Base-by-base conservation (phyloP, 2,113 vertebrate species). In the Ochotona curzoniae region DNA sequence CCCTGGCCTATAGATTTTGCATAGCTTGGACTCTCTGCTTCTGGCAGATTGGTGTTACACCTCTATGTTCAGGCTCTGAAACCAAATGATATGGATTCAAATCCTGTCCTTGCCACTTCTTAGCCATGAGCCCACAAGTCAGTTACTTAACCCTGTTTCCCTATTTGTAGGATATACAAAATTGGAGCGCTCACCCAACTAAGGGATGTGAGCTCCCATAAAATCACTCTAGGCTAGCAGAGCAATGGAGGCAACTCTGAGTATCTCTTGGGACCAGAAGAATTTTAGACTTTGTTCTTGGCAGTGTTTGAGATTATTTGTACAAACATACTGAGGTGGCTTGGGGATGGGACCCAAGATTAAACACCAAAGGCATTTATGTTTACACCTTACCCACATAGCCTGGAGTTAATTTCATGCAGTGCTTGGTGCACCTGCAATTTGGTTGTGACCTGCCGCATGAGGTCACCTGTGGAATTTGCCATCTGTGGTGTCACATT, bases 141-240 rank as follows among this genome's bases (percentile, higher is more conserved):
- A 61, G 4, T 51, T 32, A 12, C 1, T 1, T 14, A n/a, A 20
- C 21, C 9, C n/a, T 11, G 0, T 82, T 23, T 32, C 5, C 35
- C n/a, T 26, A 6, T 63, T 13, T 28, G 12, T 67, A 14, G 0
- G 10, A 7, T 12, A 14, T 0, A 5, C 30, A 44, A 23, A 15
- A 9, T n/a, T 78, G 32, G 44, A 23, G n/a, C 0, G 0, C 25
- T 60, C 2, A 4, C 64, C 30, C 4, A 1, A 2, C 8, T 35
- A 60, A n/a, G 23, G 64, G 47, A 1, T 35, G 6, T 1, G 49
- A 78, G 25, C 17, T 71, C 14, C 14, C 0, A 1, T 18, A 35
- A 73, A 44, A n/a, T 61, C 17, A 1, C 8, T 15, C 49, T 4
- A 11, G 28, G 35, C 26, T 9, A 1, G 2, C 10, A 7, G 1